Base-by-base conservation (phyloP, 2,888 invertebrate species). In the Teleiodes luculella region DNA sequence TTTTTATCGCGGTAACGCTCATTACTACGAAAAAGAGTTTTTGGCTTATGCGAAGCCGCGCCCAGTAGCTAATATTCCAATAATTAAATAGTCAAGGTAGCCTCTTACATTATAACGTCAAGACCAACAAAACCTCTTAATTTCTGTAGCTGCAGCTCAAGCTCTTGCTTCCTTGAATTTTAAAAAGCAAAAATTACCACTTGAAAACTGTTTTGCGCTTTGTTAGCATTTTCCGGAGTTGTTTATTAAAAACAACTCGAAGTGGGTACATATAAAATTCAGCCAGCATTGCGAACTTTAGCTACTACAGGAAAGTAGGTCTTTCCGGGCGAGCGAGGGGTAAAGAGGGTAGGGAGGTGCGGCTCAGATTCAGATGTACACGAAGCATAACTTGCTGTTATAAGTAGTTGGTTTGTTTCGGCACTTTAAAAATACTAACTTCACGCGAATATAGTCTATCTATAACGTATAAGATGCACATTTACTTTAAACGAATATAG, bases 281-380 rank as follows among this genome's bases (percentile, higher is more conserved):
- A 57, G 46, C 46, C 35, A 46, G 53, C 52, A 48, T 39, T 54
- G 50, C 52, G 41, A 57, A 55, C 41, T 57, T 57, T 35, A 57
- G 35, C 45, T 14, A n/a, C 47, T 24, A 47, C 41, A 20, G 31
- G 18, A 39, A 55, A 54, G 57, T 55, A 47, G 55, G 55, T 57
- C 57, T 54, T 33, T 43, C 43, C 41, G 24, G 13, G 36, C 4
- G 11, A n/a, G 49, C 7, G 39, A 7, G 16, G 11, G 31, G n/a
- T 10, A 18, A 2, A 18, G 43, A 18, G 10, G 18, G 3, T 4
- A 24, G 24, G 24, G 24, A 24, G 24, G 24, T 3, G 24, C 3
- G 24, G 24, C 6, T 24, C 24, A 24, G 24, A 24, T 24, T 24
- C 24, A 24, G 24, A 24, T 24, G 24, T 24, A 24, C 24, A 24